These are phyloP conservation scores for Gadus macrocephalus DNA, from an alignment of 2,113 vertebrate genomes.

Conservation along the genomic window DNA sequence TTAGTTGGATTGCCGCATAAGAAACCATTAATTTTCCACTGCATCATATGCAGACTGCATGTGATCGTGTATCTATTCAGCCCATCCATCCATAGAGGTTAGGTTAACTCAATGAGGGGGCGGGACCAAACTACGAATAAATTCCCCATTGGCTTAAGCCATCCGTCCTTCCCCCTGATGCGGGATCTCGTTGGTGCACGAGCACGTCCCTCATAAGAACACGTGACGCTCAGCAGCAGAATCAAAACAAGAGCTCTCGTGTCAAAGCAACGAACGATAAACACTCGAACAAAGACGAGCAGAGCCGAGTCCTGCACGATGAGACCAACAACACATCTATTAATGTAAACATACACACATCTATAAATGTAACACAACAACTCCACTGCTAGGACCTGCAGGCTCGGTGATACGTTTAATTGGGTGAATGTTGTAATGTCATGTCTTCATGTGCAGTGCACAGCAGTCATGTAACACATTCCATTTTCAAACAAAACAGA, in stretches of 20 bases:
- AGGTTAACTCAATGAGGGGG: not conserved
- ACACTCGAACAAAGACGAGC: not conserved
- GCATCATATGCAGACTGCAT: no score
- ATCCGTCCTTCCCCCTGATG: conserved; percentile 8
- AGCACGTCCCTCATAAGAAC: conserved; percentile 51
- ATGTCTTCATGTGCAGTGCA: no score
- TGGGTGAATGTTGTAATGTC: not conserved
- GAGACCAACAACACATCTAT: not conserved
- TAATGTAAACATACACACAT: not conserved
- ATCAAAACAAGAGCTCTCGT: conserved; percentile 55
- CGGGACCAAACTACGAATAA: not conserved
- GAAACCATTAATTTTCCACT: no score
- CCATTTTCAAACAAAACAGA: no score
- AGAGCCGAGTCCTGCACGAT: not conserved
- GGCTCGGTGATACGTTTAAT: not conserved
- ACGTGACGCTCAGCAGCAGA: conserved; percentile 59
- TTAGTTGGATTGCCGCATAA: no score
- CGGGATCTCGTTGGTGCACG: conserved; percentile 41
- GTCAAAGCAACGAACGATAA: not conserved
- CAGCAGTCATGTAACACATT: no score
- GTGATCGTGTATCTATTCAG: no score
- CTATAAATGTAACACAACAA: not conserved
- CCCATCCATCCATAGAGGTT: no score
- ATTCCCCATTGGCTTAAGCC: conserved; percentile 25
- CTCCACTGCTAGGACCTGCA: not conserved